Percentiles rank a stretch among this genome's conserved stretches.
Evolutionary conservation across 2,888 invertebrate species (phyloP).

Genomic region (Tipula confusa): DNA sequence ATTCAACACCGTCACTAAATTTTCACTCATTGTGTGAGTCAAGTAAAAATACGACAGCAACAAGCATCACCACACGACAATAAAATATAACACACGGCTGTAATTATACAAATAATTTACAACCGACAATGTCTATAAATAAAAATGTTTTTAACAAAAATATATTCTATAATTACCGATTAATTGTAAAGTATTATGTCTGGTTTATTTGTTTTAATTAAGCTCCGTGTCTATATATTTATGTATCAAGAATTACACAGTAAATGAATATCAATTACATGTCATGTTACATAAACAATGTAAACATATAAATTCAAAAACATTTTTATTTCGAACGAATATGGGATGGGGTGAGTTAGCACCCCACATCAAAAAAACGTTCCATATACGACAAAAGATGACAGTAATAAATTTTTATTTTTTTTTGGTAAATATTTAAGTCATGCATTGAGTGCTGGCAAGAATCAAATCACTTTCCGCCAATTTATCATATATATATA

Average conservation of each 20-base stretch:
- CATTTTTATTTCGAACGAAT: not conserved
- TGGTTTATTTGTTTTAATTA: constrained; percentile 1
- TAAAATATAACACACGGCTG: not conserved
- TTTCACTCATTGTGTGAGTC: not conserved
- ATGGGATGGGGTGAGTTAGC: not conserved
- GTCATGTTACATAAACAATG: not conserved
- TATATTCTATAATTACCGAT: not conserved
- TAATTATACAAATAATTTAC: not conserved
- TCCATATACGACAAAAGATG: not conserved
- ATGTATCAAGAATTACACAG: not conserved
- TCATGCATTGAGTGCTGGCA: not conserved
- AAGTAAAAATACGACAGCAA: not conserved
- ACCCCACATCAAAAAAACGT: not conserved
- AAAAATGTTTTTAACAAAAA: not conserved
- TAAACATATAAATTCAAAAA: not conserved
- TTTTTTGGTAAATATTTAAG: not conserved
- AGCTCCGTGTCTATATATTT: not conserved
- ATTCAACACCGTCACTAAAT: not conserved
- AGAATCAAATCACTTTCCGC: not conserved
- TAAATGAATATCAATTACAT: not conserved
- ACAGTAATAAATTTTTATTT: not conserved
- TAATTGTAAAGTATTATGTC: not conserved
- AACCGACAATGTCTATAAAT: not conserved
- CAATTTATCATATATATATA: not conserved
- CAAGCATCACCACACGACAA: no score